A percentile compares a stretch with the other conserved stretches of the same genome.
These are phyloP conservation scores for Campoplex nolae DNA, from an alignment of 2,888 invertebrate genomes.

Conservation along the genomic window DNA sequence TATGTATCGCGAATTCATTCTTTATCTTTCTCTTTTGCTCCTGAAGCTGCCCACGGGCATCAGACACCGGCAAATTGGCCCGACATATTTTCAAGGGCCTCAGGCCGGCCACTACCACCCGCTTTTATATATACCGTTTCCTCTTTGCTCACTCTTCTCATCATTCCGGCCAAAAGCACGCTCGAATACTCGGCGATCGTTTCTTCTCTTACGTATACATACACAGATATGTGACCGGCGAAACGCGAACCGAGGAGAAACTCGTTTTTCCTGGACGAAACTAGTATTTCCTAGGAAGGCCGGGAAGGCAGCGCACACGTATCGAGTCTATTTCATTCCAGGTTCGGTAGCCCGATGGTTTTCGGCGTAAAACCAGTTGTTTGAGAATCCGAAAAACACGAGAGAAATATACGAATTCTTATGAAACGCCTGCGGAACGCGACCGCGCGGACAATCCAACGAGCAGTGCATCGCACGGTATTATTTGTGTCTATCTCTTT, in stretches of 20 bases:
- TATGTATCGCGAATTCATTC: not conserved
- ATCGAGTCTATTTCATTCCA: slow-evolving; percentile 67
- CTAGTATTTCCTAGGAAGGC: not conserved
- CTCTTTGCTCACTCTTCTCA: slow-evolving; percentile 50
- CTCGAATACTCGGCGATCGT: slow-evolving; percentile 1
- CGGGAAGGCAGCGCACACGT: not conserved
- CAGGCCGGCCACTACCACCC: slow-evolving; percentile 43
- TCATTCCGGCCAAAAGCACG: slow-evolving; percentile 29
- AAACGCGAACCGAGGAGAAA: not conserved
- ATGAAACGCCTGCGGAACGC: slow-evolving; percentile 75
- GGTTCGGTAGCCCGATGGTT: slow-evolving; percentile 60
- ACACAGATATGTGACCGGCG: not conserved
- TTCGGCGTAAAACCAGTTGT: slow-evolving; percentile 80
- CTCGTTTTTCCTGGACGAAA: not conserved
- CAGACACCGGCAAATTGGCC: slow-evolving; percentile 81
- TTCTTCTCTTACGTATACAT: not conserved
- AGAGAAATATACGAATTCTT: slow-evolving; percentile 74
- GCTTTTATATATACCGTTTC: slow-evolving; percentile 55
- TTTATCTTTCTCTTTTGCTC: slow-evolving; percentile 29
- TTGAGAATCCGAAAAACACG: slow-evolving; percentile 74
- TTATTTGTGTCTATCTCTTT: slow-evolving; percentile 4
- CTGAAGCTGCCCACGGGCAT: slow-evolving; percentile 74
- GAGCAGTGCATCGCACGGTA: slow-evolving; percentile 22
- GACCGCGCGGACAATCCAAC: slow-evolving; percentile 20
- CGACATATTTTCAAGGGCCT: slow-evolving; percentile 77